Percentiles rank a stretch among this genome's conserved stretches.
These are phyloP conservation scores for Ciona savignyi DNA, from an alignment of 23 tunicate species.

Conservation along the genomic window DNA sequence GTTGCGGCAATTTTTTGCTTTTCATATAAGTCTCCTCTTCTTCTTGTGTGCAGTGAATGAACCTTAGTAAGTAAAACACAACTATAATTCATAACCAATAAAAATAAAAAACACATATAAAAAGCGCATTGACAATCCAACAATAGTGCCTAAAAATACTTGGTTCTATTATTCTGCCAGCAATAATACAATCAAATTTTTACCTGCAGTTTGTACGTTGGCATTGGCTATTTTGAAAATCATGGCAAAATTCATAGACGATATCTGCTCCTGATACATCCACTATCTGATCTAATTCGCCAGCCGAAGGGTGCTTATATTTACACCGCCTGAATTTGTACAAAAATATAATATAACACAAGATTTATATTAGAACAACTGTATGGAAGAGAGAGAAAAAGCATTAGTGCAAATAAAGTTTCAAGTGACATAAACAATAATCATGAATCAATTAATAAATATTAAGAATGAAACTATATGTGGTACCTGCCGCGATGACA, in stretches of 20 bases:
- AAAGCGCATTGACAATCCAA: not conserved
- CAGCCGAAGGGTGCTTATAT: conserved; percentile 78
- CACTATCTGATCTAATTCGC: conserved; percentile 71
- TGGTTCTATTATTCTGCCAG: not conserved
- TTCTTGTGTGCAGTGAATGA: conserved; percentile 82
- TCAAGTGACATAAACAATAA: no score
- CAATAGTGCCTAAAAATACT: not conserved
- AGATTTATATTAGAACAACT: no score
- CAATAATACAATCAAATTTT: not conserved
- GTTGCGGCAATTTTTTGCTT: conserved; percentile 48
- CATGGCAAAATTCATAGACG: conserved; percentile 97
- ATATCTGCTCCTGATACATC: conserved; percentile 40
- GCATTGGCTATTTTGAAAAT: conserved; percentile 92
- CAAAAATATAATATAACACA: no score
- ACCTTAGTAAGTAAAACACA: no score
- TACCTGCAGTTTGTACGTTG: conserved; percentile 91
- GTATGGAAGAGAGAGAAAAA: no score
- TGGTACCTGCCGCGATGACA: conserved; percentile 73
- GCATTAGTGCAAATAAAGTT: no score
- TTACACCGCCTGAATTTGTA: conserved; percentile 61
- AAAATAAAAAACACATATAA: no score
- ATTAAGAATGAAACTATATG: not conserved
- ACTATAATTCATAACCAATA: no score
- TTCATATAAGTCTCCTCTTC: conserved; percentile 52
- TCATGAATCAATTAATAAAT: no score